Conservation (phyloP, 2,113 vertebrate genomes). For the Perognathus longimembris region DNA sequence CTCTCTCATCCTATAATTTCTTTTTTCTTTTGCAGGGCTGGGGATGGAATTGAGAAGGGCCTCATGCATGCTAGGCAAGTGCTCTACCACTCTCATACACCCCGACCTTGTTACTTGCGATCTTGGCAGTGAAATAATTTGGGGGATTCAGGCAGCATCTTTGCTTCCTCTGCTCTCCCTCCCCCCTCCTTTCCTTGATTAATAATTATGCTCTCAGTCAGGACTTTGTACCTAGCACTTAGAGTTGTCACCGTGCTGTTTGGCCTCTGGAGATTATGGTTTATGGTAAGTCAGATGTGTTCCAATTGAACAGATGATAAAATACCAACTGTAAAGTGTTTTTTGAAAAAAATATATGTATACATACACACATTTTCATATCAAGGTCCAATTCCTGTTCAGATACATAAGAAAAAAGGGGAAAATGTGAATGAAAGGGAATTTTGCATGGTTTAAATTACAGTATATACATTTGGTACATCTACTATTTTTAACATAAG, state of each 20-base stretch:
- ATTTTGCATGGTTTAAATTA: constrained; percentile 37
- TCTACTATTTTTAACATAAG: constrained; percentile 3
- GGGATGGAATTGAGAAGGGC: neutral
- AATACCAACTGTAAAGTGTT: neutral
- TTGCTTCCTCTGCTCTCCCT: neutral
- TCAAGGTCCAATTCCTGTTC: neutral
- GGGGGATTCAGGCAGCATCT: neutral
- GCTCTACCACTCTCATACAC: neutral
- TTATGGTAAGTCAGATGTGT: constrained; percentile 45
- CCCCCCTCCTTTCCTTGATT: neutral
- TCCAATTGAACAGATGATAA: constrained; percentile 41
- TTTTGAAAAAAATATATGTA: too few relatives aligned
- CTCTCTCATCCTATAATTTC: neutral
- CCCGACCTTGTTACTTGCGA: neutral
- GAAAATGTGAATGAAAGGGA: too few relatives aligned
- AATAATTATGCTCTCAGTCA: neutral
- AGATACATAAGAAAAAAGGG: neutral
- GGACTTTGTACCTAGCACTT: constrained; percentile 57
- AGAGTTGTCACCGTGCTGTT: constrained; percentile 29
- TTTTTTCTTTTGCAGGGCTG: neutral
- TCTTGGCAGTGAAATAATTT: constrained; percentile 22
- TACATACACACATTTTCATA: neutral
- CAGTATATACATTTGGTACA: neutral
- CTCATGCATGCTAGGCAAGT: neutral
- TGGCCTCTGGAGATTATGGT: constrained; percentile 53